Conservation (phyloP, 2,888 invertebrate species). For the Eilema griseolum region DNA sequence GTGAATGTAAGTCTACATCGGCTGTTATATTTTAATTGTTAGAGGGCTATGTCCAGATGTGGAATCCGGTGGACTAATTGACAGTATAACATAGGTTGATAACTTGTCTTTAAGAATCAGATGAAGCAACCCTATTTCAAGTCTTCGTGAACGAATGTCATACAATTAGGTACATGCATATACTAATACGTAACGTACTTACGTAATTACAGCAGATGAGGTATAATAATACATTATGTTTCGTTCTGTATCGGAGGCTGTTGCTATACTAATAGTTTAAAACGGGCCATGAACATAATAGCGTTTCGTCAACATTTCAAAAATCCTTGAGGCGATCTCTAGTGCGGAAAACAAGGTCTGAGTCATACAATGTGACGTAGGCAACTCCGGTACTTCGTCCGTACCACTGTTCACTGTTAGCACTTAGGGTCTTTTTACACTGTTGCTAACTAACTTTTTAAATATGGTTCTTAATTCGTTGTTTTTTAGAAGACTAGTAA, state of each 20-base stretch:
- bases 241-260: constrained; percentile 18
- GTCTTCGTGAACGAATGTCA: constrained; percentile 1
- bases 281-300: constrained; percentile 31
- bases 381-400: constrained; percentile 3
- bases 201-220: constrained; percentile 16
- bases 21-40: no score
- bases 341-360: constrained; percentile 65
- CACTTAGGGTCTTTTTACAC: neutral
- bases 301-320: constrained; percentile 38
- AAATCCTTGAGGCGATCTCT: constrained; percentile 67
- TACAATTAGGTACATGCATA: constrained; percentile 27
- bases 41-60: no score
- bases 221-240: constrained; percentile 29
- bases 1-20: no score
- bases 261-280: constrained; percentile 28
- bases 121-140: neutral
- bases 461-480: neutral
- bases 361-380: constrained; percentile 52
- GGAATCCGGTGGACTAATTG: no score
- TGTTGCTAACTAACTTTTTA: neutral
- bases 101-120: no score
- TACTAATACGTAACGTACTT: constrained; percentile 7
- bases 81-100: no score
- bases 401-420: constrained; percentile 11
- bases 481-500: constrained; percentile 2